Evolutionary conservation across 2,113 vertebrate species (phyloP), one percentile per base, ranked within the genome.

Genomic region (Lota lota): DNA sequence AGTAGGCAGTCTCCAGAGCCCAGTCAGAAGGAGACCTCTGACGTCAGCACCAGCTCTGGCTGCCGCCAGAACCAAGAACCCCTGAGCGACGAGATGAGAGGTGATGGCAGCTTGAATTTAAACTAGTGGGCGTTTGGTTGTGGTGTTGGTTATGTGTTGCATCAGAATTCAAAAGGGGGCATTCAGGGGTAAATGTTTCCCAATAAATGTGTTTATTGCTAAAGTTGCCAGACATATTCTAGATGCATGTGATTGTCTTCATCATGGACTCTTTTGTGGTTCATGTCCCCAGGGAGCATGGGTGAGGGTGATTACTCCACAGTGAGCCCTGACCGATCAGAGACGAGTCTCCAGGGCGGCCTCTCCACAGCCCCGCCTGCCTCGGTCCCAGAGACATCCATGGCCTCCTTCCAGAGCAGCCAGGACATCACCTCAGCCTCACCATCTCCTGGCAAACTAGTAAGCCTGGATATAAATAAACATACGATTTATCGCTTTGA

Each of bases 371-470:
- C n/a, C 88, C n/a, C 84, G 18, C 60, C 83, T 15, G 80, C 79
- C 0, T 91, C 86, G 1, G 81, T 83, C 0, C 85, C 90, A 24
- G 91, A 91, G 73, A 87, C 74, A 5, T 72, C 71, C 79, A 74
- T 73, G 74, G 73, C 18, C 54, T 78, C 82, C 58, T 47, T 88
- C 71, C 76, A 93, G 73, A 75, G 84, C 87, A 74, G 89, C 88
- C 93, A 94, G 72, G 90, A 95, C 60, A 92, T 94, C 71, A 90
- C 92, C 20, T 92, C 93, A 24, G 76, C 85, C 75, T 65, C 89
- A 50, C 90, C 81, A 0, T 83, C 84, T 60, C 76, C 88, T 24
- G 80, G 80, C 74, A 93, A 91, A 83, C 88, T 87, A 74, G 95
- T 97, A 88, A 91, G 89, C 17, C 28, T 12, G 16, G 53, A n/a